phyloP scores from a whole-genome alignment of 2,113 vertebrate species.

The Xenus cinereus region DNA sequence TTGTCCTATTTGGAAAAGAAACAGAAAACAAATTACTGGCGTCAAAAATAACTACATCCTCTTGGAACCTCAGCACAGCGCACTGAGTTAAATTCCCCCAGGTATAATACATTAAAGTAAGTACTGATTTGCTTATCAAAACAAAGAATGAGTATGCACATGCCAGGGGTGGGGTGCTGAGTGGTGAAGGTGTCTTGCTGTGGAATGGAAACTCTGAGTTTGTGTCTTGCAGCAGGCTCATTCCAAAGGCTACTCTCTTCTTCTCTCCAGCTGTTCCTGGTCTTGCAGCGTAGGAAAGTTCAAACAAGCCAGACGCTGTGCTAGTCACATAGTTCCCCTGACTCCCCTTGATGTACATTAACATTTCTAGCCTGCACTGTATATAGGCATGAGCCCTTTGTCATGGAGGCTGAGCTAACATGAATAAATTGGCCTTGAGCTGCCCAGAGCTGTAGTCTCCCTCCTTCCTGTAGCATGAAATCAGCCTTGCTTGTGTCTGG shows the following conservation, averaged over 20 bases:
- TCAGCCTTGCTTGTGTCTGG: background rate
- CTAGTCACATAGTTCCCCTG: background rate
- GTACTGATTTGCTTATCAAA: constrained; percentile 44
- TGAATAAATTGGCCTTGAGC: background rate
- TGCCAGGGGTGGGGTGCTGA: background rate
- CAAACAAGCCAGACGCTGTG: background rate
- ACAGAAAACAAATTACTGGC: background rate
- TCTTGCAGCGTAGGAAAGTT: background rate
- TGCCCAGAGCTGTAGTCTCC: background rate
- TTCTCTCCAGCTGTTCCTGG: background rate
- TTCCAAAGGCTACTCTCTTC: background rate
- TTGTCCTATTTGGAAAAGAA: constrained; percentile 25
- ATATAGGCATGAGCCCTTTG: background rate
- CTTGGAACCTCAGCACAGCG: background rate
- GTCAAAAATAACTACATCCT: constrained; percentile 35
- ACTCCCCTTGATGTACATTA: background rate
- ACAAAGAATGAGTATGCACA: constrained; percentile 44
- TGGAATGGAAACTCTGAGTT: constrained; percentile 30
- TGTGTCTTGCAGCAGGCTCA: background rate
- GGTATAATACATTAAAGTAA: constrained; percentile 14
- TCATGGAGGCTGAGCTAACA: background rate
- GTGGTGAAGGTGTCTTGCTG: background rate
- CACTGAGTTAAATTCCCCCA: constrained; percentile 17
- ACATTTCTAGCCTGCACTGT: background rate
- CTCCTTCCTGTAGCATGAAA: background rate